Percentiles rank a stretch among this genome's conserved stretches.
Evolutionary conservation across 1,140 invertebrate species (phyloP).

Genomic region (Drosophila lini): DNA sequence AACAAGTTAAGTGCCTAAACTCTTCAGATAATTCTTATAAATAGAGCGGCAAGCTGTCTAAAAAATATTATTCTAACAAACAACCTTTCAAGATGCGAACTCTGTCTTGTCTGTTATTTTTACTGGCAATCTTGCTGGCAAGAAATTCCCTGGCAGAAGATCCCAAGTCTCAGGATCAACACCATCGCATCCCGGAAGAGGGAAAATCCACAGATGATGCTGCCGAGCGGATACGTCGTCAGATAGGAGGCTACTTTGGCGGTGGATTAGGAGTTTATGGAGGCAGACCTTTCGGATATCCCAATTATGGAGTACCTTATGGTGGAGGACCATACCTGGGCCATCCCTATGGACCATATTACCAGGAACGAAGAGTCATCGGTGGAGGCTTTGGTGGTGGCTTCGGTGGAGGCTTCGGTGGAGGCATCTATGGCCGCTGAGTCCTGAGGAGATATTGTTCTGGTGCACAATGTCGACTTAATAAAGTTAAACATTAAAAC

Average conservation of each 20-base stretch:
- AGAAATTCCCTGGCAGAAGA: slow-evolving; percentile 9
- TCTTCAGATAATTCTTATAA: slow-evolving; percentile 23
- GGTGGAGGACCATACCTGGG: slow-evolving; percentile 5
- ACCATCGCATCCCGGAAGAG: background rate
- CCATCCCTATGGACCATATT: slow-evolving; percentile 7
- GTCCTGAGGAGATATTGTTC: background rate
- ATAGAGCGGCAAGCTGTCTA: slow-evolving; percentile 1
- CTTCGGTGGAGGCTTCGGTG: background rate
- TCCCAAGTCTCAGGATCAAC: background rate
- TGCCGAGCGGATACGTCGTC: slow-evolving; percentile 39
- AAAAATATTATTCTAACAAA: background rate
- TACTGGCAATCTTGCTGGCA: slow-evolving; percentile 13
- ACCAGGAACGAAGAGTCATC: slow-evolving; percentile 5
- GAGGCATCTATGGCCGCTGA: slow-evolving; percentile 18
- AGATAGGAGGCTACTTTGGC: slow-evolving; percentile 28
- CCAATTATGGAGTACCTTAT: slow-evolving; percentile 5
- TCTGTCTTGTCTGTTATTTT: slow-evolving; percentile 17
- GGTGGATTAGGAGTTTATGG: slow-evolving; percentile 16
- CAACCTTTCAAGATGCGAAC: slow-evolving; percentile 25
- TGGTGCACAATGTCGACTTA: slow-evolving; percentile 16
- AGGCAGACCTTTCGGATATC: slow-evolving; percentile 2
- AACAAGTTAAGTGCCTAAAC: slow-evolving; percentile 6
- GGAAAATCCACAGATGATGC: background rate
- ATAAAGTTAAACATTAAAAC: slow-evolving; percentile 50
- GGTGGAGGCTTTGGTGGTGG: background rate